A percentile compares a stretch with the other conserved stretches of the same genome.
These are phyloP conservation scores for Polietes domitor DNA, from an alignment of 2,888 invertebrate genomes.

Conservation along the genomic window DNA sequence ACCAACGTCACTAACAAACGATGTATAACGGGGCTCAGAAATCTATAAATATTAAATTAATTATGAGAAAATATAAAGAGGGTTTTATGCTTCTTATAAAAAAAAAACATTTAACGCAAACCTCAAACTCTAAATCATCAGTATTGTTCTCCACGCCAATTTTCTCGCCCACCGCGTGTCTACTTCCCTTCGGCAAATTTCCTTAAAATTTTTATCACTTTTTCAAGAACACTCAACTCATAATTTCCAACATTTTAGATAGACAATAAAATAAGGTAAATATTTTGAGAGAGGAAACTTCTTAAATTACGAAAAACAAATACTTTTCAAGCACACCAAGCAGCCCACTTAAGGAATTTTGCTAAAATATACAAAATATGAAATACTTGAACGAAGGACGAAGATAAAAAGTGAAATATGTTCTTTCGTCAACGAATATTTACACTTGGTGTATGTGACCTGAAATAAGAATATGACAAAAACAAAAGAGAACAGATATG, in stretches of 20 bases:
- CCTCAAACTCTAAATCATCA: too few relatives aligned
- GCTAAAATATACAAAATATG: too few relatives aligned
- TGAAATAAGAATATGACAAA: neutral
- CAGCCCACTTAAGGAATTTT: neutral
- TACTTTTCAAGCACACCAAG: neutral
- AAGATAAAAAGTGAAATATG: slow-evolving; percentile 14
- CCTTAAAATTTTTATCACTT: neutral
- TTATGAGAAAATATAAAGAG: too few relatives aligned
- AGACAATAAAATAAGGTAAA: neutral
- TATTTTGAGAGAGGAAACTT: neutral
- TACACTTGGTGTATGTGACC: neutral
- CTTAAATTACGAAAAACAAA: slow-evolving; percentile 18
- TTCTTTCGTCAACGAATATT: slow-evolving; percentile 3
- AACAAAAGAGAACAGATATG: neutral
- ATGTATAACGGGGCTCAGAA: too few relatives aligned
- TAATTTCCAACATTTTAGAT: neutral
- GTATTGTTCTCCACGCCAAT: too few relatives aligned
- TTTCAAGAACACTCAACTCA: neutral
- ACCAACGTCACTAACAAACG: too few relatives aligned
- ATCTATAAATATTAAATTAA: too few relatives aligned
- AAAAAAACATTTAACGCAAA: too few relatives aligned
- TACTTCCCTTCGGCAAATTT: neutral
- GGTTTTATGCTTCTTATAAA: too few relatives aligned
- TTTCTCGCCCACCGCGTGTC: too few relatives aligned
- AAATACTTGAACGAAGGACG: neutral